Percentiles rank a stretch among this genome's conserved stretches.
Conservation (phyloP, 2,113 vertebrate genomes). For the Reinhardtius hippoglossoides region DNA sequence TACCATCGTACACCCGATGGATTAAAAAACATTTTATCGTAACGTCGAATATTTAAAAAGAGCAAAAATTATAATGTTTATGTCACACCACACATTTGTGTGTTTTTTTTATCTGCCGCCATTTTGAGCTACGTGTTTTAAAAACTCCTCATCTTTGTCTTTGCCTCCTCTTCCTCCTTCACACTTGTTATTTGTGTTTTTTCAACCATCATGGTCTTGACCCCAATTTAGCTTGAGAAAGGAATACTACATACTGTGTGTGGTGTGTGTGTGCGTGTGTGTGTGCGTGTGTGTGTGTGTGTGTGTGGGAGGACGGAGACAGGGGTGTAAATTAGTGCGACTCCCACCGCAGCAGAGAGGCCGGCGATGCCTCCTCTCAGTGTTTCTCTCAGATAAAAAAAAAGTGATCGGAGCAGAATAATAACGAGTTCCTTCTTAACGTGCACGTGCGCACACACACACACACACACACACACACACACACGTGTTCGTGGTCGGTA, state of each 20-base stretch:
- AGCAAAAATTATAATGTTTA: neutral
- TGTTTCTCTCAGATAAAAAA: slow-evolving; percentile 24
- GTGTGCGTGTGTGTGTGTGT: slow-evolving; percentile 4
- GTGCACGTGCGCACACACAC: neutral
- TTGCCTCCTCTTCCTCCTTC: slow-evolving; percentile 13
- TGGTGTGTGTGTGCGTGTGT: slow-evolving; percentile 7
- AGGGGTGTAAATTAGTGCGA: slow-evolving; percentile 51
- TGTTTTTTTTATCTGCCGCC: slow-evolving; percentile 14
- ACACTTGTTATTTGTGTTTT: slow-evolving; percentile 50
- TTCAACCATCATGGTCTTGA: slow-evolving; percentile 45
- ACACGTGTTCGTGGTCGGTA: neutral
- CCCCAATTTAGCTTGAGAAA: slow-evolving; percentile 57
- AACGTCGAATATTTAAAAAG: too few relatives aligned
- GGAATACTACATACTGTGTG: slow-evolving; percentile 36
- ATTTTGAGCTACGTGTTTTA: slow-evolving; percentile 2
- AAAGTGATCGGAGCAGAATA: slow-evolving; percentile 20
- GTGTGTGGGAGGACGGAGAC: slow-evolving; percentile 6
- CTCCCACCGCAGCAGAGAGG: slow-evolving; percentile 19
- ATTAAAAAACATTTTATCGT: too few relatives aligned
- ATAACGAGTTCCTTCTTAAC: slow-evolving; percentile 11
- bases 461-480: neutral
- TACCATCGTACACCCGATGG: too few relatives aligned
- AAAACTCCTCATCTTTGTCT: slow-evolving; percentile 2
- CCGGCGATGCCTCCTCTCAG: neutral
- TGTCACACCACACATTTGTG: neutral